phyloP scores from a whole-genome alignment of 2,797 vertebrate species.

The Diplodus sargus region DNA sequence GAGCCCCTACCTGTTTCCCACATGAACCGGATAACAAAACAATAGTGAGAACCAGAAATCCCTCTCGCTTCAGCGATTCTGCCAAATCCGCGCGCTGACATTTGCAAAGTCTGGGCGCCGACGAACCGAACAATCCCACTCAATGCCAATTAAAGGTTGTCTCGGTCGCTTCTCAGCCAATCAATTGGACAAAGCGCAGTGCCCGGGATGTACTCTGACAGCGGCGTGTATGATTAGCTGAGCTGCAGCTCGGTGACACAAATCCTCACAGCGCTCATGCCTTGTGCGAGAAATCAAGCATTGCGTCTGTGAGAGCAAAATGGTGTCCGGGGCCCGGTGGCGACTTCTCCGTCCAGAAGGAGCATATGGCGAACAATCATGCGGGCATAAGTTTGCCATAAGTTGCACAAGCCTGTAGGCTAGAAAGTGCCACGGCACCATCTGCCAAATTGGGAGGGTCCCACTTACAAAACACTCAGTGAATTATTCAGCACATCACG shows the following conservation, averaged over 20 bases:
- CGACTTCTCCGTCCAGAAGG: constrained; percentile 42
- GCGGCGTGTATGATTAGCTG: constrained; percentile 17
- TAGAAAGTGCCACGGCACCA: constrained; percentile 51
- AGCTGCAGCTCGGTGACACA: constrained; percentile 28
- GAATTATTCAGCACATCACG: constrained; percentile 64
- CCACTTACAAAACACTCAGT: constrained; percentile 53
- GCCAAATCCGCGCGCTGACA: constrained; percentile 55
- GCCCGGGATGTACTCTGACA: constrained; percentile 15
- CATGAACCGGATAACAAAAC: constrained; percentile 57
- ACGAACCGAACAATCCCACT: constrained; percentile 63
- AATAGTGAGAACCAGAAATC: constrained; percentile 59
- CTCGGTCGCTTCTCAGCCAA: constrained; percentile 44
- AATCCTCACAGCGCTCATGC: constrained; percentile 9
- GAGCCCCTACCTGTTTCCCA: constrained; percentile 63
- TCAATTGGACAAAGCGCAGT: constrained; percentile 46
- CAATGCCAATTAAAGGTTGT: constrained; percentile 62
- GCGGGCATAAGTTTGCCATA: constrained; percentile 70
- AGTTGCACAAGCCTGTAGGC: constrained; percentile 58
- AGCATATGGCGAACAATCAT: constrained; percentile 71
- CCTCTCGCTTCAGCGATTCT: constrained; percentile 40
- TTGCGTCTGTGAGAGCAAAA: constrained; percentile 33
- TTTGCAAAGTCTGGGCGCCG: constrained; percentile 62
- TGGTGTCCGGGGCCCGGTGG: constrained; percentile 30
- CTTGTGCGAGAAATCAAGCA: constrained; percentile 51
- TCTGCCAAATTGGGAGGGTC: constrained; percentile 60